phyloP scores from a whole-genome alignment of 1,140 invertebrate genomes.

The Papilio aristodemus region DNA sequence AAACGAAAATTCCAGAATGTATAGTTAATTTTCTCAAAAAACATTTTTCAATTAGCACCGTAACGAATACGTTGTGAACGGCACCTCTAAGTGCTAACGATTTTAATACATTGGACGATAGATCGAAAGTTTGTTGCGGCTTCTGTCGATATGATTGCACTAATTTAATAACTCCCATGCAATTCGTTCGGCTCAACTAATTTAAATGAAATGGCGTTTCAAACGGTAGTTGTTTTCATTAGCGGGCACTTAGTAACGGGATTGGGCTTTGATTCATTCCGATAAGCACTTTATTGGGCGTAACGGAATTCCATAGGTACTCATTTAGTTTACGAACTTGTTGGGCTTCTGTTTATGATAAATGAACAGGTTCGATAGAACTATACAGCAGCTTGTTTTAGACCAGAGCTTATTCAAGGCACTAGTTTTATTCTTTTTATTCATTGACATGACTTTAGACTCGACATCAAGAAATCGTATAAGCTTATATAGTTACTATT shows the following conservation, averaged over 20 bases:
- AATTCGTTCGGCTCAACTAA: constrained; percentile 45
- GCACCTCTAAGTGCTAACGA: constrained; percentile 38
- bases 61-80: constrained; percentile 44
- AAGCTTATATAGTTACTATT: too few species aligned
- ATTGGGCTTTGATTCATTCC: constrained; percentile 29
- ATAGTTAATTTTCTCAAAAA: constrained; percentile 1
- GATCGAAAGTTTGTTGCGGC: constrained; percentile 43
- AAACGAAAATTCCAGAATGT: constrained; percentile 21
- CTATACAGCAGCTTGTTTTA: neutral
- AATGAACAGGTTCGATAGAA: neutral
- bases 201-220: constrained; percentile 47
- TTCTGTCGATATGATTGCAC: constrained; percentile 40
- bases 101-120: constrained; percentile 40
- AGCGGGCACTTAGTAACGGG: constrained; percentile 37
- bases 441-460: too few species aligned
- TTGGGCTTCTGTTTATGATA: constrained; percentile 23
- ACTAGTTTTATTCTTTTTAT: neutral
- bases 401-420: too few species aligned
- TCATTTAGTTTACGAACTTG: constrained; percentile 2
- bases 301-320: constrained; percentile 26
- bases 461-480: too few species aligned
- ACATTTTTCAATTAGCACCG: constrained; percentile 44
- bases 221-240: constrained; percentile 49
- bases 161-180: constrained; percentile 46
- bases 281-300: constrained; percentile 33